phyloP scores from a whole-genome alignment of 1,140 invertebrate species.

The Hetaerina americana region DNA sequence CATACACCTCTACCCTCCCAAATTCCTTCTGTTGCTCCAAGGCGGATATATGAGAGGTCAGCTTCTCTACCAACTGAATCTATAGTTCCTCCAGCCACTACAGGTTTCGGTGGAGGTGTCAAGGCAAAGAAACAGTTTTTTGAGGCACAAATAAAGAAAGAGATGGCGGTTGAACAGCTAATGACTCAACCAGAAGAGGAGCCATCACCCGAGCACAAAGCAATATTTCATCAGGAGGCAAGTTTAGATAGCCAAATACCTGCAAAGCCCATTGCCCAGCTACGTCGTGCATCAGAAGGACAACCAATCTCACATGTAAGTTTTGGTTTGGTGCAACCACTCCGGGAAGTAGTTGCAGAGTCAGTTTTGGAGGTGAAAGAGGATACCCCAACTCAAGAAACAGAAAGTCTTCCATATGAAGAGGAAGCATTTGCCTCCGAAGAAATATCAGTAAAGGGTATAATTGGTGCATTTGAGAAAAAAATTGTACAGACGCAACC shows the following conservation, averaged over 20 bases:
- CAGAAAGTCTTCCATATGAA: constrained; percentile 4
- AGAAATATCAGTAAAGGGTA: constrained; percentile 5
- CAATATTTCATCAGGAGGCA: constrained; percentile 10
- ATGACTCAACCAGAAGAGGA: constrained; percentile 33
- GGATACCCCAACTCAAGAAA: neutral
- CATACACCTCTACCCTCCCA: constrained; percentile 1
- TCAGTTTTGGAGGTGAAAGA: neutral
- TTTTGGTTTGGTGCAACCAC: neutral
- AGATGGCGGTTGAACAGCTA: constrained; percentile 33
- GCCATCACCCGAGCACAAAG: constrained; percentile 34
- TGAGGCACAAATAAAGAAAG: constrained; percentile 35
- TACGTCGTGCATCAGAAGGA: neutral
- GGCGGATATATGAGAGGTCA: constrained; percentile 33
- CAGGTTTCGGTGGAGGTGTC: constrained; percentile 11
- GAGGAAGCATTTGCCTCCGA: neutral
- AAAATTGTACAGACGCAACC: neutral
- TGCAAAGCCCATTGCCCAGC: neutral
- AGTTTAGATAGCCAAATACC: neutral
- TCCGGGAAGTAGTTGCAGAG: neutral
- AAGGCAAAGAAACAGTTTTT: constrained; percentile 30
- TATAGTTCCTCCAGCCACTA: constrained; percentile 16
- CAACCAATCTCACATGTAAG: neutral
- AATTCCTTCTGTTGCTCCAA: constrained; percentile 19
- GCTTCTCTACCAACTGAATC: constrained; percentile 32
- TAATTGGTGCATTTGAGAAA: constrained; percentile 16